Evolutionary conservation across 2,113 vertebrate species (phyloP).

Genomic region (Hiodon alosoides): DNA sequence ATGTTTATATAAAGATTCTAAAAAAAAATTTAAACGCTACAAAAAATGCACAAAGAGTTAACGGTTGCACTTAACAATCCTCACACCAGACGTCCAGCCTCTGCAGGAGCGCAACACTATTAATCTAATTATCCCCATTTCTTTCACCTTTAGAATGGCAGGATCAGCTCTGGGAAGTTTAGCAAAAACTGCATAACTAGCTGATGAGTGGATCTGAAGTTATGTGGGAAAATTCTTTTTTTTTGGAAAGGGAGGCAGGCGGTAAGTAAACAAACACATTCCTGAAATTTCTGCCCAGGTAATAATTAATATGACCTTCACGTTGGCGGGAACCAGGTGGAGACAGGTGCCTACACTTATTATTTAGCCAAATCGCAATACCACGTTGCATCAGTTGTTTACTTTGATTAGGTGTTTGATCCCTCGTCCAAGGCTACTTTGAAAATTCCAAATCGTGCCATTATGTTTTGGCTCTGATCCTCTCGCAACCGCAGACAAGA

Average conservation of each 20-base stretch:
- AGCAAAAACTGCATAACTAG: not conserved
- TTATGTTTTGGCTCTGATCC: too few species aligned
- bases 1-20: too few species aligned
- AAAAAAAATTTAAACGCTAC: too few species aligned
- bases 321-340: not conserved
- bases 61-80: not conserved
- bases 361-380: too few species aligned
- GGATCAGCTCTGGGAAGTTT: not conserved
- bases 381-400: too few species aligned
- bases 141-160: slow-evolving; percentile 27
- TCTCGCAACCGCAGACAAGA: too few species aligned
- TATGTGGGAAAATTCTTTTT: slow-evolving; percentile 17
- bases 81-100: not conserved
- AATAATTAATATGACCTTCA: slow-evolving; percentile 59
- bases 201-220: slow-evolving; percentile 4
- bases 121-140: slow-evolving; percentile 25
- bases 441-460: too few species aligned
- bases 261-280: slow-evolving; percentile 52
- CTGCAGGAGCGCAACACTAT: not conserved
- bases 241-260: slow-evolving; percentile 29
- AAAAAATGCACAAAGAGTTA: too few species aligned
- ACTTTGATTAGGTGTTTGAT: too few species aligned
- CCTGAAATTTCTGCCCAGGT: slow-evolving; percentile 50
- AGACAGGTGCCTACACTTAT: not conserved
- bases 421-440: too few species aligned